Conservation (phyloP, 2,888 invertebrate genomes). For the Habrosyne pyritoides region DNA sequence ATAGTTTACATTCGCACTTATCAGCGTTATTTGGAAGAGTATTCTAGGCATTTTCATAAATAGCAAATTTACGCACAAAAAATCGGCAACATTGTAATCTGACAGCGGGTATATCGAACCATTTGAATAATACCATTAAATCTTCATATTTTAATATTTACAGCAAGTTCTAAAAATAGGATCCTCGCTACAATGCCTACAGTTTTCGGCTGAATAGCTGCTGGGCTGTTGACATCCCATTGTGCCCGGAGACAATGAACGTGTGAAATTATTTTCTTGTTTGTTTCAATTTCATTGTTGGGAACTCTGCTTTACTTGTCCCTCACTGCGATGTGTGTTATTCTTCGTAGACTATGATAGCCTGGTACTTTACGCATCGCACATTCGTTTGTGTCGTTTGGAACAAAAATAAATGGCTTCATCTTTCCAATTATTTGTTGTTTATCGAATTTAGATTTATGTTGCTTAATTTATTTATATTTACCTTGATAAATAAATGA, state of each 20-base stretch:
- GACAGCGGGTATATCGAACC: no score
- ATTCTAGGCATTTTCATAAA: no score
- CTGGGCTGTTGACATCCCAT: slow-evolving; percentile 41
- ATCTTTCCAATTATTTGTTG: no score
- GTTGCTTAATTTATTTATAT: no score
- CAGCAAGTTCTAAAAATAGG: slow-evolving; percentile 24
- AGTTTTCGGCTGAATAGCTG: slow-evolving; percentile 43
- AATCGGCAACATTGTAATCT: no score
- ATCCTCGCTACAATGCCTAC: slow-evolving; percentile 30
- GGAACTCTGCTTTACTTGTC: slow-evolving; percentile 5
- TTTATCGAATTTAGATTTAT: no score
- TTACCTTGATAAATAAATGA: no score
- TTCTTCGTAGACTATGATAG: slow-evolving; percentile 7
- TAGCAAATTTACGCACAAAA: no score
- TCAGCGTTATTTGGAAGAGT: no score
- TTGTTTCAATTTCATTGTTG: slow-evolving; percentile 36
- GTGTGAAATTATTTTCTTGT: slow-evolving; percentile 38
- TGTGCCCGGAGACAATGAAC: slow-evolving; percentile 40
- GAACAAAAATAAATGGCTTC: neutral
- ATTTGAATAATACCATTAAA: neutral
- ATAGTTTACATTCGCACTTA: no score
- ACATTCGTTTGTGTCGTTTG: neutral
- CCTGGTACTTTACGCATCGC: neutral
- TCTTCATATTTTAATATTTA: slow-evolving; percentile 8
- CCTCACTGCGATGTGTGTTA: neutral